Percentiles rank a stretch among this genome's conserved stretches.
Conservation (phyloP, 2,797 vertebrate genomes). For the Micromesistius poutassou region DNA sequence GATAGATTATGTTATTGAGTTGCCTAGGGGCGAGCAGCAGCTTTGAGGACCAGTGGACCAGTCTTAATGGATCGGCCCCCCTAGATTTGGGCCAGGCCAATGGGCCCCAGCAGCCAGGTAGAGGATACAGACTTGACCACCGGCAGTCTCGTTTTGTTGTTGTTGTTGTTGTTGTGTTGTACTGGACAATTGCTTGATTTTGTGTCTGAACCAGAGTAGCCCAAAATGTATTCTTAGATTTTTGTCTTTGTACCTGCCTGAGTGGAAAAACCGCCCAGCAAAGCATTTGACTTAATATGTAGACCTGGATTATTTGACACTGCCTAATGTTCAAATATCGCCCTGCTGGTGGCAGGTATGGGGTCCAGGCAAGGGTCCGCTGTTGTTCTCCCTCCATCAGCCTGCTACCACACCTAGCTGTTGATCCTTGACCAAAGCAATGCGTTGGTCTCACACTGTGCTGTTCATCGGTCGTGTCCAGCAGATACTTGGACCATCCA, state of each 20-base stretch:
- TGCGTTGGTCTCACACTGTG: neutral
- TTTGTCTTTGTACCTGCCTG: neutral
- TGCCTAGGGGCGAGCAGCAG: constrained; percentile 76
- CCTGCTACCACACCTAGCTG: constrained; percentile 3
- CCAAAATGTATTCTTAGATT: neutral
- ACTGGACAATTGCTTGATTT: neutral
- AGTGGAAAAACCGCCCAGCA: too few species aligned
- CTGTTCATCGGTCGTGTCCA: neutral
- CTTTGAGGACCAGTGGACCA: constrained; percentile 78
- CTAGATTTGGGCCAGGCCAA: constrained; percentile 52
- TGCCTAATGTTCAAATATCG: too few species aligned
- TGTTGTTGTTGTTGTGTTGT: neutral
- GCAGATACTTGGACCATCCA: neutral
- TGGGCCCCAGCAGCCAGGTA: constrained; percentile 62
- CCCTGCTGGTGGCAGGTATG: too few species aligned
- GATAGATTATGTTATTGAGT: constrained; percentile 74
- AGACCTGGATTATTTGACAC: too few species aligned
- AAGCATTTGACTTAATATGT: too few species aligned
- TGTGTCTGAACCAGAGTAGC: neutral
- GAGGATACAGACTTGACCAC: constrained; percentile 7
- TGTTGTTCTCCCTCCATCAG: neutral
- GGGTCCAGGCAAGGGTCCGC: neutral
- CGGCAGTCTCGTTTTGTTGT: neutral
- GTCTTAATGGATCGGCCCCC: constrained; percentile 56
- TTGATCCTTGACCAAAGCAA: neutral